These are phyloP conservation scores for Spodoptera picta DNA, from an alignment of 2,888 invertebrate genomes.

Conservation along the genomic window DNA sequence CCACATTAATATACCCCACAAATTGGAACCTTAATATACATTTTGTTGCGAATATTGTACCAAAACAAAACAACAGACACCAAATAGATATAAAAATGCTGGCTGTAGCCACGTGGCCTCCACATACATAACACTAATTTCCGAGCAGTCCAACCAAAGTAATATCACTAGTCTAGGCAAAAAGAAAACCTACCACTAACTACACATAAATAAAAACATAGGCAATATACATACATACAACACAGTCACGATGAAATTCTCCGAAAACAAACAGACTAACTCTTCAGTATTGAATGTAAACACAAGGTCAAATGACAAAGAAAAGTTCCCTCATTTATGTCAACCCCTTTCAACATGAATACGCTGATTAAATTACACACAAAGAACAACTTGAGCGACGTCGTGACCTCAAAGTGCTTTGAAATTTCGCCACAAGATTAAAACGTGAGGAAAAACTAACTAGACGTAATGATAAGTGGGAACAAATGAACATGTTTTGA, in stretches of 20 bases:
- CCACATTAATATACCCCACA: too few relatives aligned
- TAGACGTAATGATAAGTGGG: conserved; percentile 16
- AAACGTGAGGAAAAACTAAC: conserved; percentile 35
- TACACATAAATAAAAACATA: conserved; percentile 23
- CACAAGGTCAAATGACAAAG: conserved; percentile 50
- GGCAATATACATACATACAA: background rate
- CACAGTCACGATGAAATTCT: conserved; percentile 32
- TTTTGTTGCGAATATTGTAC: too few relatives aligned
- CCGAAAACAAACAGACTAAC: conserved; percentile 40
- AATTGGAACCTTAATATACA: too few relatives aligned
- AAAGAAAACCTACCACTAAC: background rate
- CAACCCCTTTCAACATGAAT: conserved; percentile 56
- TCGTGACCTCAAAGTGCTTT: conserved; percentile 47
- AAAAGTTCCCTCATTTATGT: conserved; percentile 50
- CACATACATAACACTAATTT: too few relatives aligned
- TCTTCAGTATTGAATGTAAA: conserved; percentile 43
- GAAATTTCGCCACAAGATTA: conserved; percentile 45
- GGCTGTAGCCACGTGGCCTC: too few relatives aligned
- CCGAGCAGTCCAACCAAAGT: too few relatives aligned
- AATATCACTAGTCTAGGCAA: background rate
- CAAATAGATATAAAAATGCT: too few relatives aligned
- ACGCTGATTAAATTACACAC: conserved; percentile 57
- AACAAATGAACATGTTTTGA: conserved; percentile 5
- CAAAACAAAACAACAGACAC: too few relatives aligned
- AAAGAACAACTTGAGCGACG: conserved; percentile 50